phyloP scores from a whole-genome alignment of 2,113 vertebrate genomes.

The Eulemur rufifrons region DNA sequence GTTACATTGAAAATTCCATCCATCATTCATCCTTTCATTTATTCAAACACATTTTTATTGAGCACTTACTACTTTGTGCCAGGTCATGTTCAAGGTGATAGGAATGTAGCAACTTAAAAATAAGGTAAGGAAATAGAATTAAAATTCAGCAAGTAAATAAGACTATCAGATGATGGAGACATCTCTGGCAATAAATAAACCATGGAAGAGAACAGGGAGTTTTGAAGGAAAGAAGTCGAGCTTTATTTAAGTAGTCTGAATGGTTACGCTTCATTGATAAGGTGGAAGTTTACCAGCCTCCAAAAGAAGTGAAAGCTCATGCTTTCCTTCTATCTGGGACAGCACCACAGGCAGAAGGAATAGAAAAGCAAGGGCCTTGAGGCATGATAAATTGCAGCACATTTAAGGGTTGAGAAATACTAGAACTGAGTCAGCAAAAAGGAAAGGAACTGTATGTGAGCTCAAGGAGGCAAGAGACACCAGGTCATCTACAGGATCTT shows the following conservation, averaged over 20 bases:
- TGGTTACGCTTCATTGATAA: neutral
- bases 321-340: neutral
- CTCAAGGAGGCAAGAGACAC: neutral
- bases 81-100: neutral
- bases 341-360: neutral
- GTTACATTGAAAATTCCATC: neutral
- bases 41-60: neutral
- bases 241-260: neutral
- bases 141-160: neutral
- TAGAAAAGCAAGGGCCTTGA: neutral
- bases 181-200: neutral
- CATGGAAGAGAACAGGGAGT: neutral
- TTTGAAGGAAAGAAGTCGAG: neutral
- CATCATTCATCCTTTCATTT: neutral
- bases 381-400: neutral
- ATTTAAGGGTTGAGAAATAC: too few relatives aligned
- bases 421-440: neutral
- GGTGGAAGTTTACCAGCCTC: accelerated
- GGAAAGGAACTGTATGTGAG: neutral
- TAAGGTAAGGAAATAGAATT: neutral
- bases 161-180: neutral
- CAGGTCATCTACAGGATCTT: neutral
- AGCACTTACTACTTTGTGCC: neutral
- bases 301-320: neutral
- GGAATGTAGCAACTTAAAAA: neutral